Base-by-base conservation (phyloP, 2,888 invertebrate species). In the Xanthia icteritia region DNA sequence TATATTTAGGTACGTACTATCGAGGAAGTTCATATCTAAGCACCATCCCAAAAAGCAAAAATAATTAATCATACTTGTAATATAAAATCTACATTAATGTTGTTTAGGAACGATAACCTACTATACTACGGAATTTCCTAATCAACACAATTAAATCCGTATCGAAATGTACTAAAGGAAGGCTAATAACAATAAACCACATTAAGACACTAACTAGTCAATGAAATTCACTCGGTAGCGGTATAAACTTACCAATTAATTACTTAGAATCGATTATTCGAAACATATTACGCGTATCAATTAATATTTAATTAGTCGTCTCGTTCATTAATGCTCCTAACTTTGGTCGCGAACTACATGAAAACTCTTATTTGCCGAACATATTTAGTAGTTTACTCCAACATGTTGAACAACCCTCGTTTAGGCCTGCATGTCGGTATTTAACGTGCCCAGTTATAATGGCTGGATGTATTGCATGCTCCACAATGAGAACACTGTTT, bases 301-400 rank as follows among this genome's bases (percentile, higher is more conserved):
- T 89, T 89, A 87, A 89, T 89, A 88, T 88, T 88, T 88, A 84
- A 89, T 89, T 87, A 88, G 73, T 81, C 74, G 73, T 76, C 76
- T 81, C 85, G 86, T 89, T 85, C 77, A 85, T 83, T 84, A 84
- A 76, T 79, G 80, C 70, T 73, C 58, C 78, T 76, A 85, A 77
- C 77, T 80, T 85, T 15, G 74, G 31, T 86, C 63, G 66, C 64
- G 67, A 78, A 81, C 70, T 73, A 86, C 64, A 66, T 51, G 84
- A 72, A 73, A 81, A 81, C 67, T 81, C 77, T 86, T 86, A 85
- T 86, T 80, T 78, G 51, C 48, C 39, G 45, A 77, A 80, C 77
- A 56, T 77, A 86, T 80, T 85, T 86, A 73, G 83, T 70, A 74
- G 83, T 78, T n/a, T 58, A 71, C 70, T 76, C 23, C 23, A 56